phyloP scores from a whole-genome alignment of 2,113 vertebrate genomes.

The Daboia siamensis region DNA sequence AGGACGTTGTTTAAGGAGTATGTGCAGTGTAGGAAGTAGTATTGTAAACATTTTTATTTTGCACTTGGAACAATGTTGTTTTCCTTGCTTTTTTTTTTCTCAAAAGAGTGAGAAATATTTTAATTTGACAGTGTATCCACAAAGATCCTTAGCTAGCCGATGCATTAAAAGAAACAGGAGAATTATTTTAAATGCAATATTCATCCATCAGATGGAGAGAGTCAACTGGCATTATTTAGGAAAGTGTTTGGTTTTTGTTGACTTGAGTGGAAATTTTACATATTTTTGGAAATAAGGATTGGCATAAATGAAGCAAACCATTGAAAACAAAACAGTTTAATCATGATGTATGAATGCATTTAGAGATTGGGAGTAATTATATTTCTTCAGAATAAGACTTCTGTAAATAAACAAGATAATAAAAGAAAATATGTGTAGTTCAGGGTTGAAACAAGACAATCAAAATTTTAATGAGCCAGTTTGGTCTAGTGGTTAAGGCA shows the following conservation, averaged over 20 bases:
- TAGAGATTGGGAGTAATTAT: conserved; percentile 40
- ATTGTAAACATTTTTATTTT: not conserved
- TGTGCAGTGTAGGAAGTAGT: not conserved
- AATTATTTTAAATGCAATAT: conserved; percentile 36
- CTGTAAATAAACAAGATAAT: conserved; percentile 41
- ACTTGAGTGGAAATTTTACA: conserved; percentile 44
- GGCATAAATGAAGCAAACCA: conserved; percentile 49
- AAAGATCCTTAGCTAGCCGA: conserved; percentile 25
- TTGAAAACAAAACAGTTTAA: conserved; percentile 47
- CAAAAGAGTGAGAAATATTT: conserved; percentile 18
- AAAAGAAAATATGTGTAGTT: not conserved
- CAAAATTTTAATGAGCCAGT: conserved; percentile 6
- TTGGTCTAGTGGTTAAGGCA: not conserved
- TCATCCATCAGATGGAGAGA: conserved; percentile 44
- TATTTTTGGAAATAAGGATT: conserved; percentile 46
- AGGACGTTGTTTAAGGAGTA: not conserved
- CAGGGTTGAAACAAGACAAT: conserved; percentile 6
- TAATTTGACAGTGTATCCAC: conserved; percentile 32
- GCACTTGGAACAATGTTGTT: not conserved
- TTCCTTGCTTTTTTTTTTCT: not conserved
- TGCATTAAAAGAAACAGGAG: conserved; percentile 16
- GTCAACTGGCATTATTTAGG: conserved; percentile 47
- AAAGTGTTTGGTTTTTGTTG: conserved; percentile 54
- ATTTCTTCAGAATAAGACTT: conserved; percentile 23
- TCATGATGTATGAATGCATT: conserved; percentile 17